These are phyloP conservation scores for Ginglymostoma cirratum DNA, from an alignment of 2,113 vertebrate species.

Conservation along the genomic window DNA sequence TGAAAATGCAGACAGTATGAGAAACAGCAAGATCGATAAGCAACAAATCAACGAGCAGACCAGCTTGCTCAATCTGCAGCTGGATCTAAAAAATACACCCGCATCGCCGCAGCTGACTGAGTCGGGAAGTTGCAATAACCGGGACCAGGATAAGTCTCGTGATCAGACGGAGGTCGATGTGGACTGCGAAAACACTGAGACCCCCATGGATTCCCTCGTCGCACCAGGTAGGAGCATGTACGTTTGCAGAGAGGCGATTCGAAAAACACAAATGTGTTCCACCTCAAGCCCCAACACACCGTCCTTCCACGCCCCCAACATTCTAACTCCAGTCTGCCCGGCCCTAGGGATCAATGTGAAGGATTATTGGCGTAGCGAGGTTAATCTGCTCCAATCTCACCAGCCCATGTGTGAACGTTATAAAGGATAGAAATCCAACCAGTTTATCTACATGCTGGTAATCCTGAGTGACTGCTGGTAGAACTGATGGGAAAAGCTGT, in stretches of 20 bases:
- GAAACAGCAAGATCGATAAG: not conserved
- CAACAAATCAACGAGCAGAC: not conserved
- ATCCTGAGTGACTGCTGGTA: not conserved
- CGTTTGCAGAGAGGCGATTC: not conserved
- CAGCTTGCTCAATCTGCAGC: conserved; percentile 23
- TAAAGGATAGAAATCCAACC: not conserved
- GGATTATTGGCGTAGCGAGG: not conserved
- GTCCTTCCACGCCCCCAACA: not conserved
- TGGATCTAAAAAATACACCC: not conserved
- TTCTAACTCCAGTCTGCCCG: not conserved
- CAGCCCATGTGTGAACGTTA: not conserved
- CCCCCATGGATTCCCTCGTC: conserved; percentile 28
- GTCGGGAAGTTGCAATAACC: not conserved
- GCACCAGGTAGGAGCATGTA: not conserved
- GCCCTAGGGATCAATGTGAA: not conserved
- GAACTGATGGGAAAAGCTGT: too few species aligned
- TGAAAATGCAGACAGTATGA: not conserved
- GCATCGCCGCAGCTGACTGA: not conserved
- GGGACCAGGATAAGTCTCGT: not conserved
- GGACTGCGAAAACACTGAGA: not conserved
- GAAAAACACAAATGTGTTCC: not conserved
- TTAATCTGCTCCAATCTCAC: not conserved
- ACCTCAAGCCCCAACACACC: not conserved
- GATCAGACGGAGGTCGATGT: not conserved
- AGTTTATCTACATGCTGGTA: not conserved